phyloP scores from a whole-genome alignment of 2,797 vertebrate species.

The Pyrocephalus nanus region DNA sequence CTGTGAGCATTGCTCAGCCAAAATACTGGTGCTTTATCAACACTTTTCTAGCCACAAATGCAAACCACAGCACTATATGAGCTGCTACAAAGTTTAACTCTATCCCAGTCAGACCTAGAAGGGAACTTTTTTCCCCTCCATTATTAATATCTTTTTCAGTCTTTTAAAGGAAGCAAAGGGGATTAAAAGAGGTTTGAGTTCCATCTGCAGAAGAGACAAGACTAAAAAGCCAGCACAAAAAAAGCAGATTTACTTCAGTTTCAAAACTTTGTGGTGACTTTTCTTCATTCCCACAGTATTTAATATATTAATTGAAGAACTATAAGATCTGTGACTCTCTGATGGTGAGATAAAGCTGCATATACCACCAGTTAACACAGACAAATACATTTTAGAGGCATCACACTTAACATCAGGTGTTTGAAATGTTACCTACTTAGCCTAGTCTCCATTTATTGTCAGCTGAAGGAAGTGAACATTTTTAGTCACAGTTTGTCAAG shows the following conservation, averaged over 20 bases:
- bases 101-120: not conserved
- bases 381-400: not conserved
- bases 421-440: not conserved
- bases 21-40: not conserved
- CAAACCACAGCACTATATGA: not conserved
- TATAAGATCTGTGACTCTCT: not conserved
- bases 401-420: not conserved
- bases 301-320: not conserved
- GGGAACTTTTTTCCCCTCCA: not conserved
- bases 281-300: not conserved
- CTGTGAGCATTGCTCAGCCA: not conserved
- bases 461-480: not conserved
- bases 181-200: not conserved
- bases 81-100: not conserved
- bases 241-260: not conserved
- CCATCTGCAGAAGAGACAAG: not conserved
- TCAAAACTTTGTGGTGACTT: not conserved
- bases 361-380: not conserved
- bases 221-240: not conserved
- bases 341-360: not conserved
- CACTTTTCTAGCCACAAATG: not conserved
- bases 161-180: not conserved
- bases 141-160: not conserved
- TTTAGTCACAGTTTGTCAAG: not conserved
- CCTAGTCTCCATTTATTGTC: not conserved